Base-by-base conservation (phyloP, 2,797 vertebrate genomes). In the Potorous gilbertii region DNA sequence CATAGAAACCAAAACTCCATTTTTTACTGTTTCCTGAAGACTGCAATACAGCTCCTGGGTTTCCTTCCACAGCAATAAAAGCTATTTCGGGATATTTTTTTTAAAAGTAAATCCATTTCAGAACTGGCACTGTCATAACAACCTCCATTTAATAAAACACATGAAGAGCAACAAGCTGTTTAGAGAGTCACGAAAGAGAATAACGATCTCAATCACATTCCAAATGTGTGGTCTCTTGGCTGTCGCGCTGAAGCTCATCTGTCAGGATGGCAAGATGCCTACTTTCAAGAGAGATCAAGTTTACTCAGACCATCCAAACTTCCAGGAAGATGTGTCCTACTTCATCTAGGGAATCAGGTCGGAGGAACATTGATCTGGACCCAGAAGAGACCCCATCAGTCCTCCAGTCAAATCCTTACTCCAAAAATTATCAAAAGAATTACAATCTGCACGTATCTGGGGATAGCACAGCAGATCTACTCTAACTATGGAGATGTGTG, bases 61-160 rank as follows among this genome's bases (percentile, higher is more conserved):
- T 97, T 97, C 91, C 89, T 97, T 97, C 57, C 56, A 81, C 10
- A 95, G 91, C 91, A 97, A 93, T 74, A 96, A 93, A 96, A 94
- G 52, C n/a, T 96, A 94, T 87, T 94, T 93, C 24, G 81, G 89
- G 56, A 95, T 50, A 95, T 50, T 28, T 87, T 87, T 74, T 87
- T 87, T 24, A 21, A 97, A 96, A 95, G 34, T 66, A 97, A 97
- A 95, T 96, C 66, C 56, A 96, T 57, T 95, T 95, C 96, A 97
- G 96, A 95, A 46, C 90, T 94, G 89, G 92, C 93, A 94, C 4
- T 87, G 91, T 92, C 95, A 94, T 95, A 55, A 29, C 54, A 95
- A 74, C 55, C 87, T 96, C 40, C 89, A 93, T 50, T 92, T 92
- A 96, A 92, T 87, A 89, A 81, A 92, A 94, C 0, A 62, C 6